Evolutionary conservation across 2,113 vertebrate species (phyloP), one percentile per base, ranked within the genome.

Genomic region (Tragelaphus buxtoni): DNA sequence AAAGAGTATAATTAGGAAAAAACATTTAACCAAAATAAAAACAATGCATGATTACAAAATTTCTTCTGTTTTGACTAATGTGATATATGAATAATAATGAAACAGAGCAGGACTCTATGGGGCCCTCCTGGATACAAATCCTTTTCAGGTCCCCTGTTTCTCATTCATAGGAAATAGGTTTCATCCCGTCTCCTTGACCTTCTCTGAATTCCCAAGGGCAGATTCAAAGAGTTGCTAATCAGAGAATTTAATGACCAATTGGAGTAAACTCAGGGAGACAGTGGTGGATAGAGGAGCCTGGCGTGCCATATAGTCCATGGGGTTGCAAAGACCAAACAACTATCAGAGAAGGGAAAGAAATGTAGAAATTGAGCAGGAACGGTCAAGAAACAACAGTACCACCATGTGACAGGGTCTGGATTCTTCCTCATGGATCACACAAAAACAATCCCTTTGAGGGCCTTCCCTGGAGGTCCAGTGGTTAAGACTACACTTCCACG

Each of bases 21-120:
- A 74, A 53, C 5, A n/a, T 80, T 93, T 63, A 28, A 81, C 30
- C 45, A 55, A 94, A 96, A 95, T 58, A 80, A 94, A 91, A 92
- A 74, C 20, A 42, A 84, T 60, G 32, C 3, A 45, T 72, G 18
- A 76, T 13, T 74, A 53, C 12, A 58, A 92, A 53, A 55, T 42
- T 47, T 83, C 22, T 81, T 94, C 89, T 49, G 16, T 45, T 26
- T 11, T 81, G 55, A 90, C n/a, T 82, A 82, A 18, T 26, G 3
- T 5, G 47, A 10, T 42, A 88, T 22, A 39, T 22, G n/a, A 72
- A 39, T 9, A 72, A 77, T 53, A 49, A 76, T 42, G 24, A 28
- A 76, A 76, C 24, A 45, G 12, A 76, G 72, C 26, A 76, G 72
- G 72, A 45, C 24, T 42, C 72, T 28, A 16, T 45, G 72, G 39